These are phyloP conservation scores for Cyrtodaria siliqua DNA, from an alignment of 2,888 invertebrate species.

Conservation along the genomic window DNA sequence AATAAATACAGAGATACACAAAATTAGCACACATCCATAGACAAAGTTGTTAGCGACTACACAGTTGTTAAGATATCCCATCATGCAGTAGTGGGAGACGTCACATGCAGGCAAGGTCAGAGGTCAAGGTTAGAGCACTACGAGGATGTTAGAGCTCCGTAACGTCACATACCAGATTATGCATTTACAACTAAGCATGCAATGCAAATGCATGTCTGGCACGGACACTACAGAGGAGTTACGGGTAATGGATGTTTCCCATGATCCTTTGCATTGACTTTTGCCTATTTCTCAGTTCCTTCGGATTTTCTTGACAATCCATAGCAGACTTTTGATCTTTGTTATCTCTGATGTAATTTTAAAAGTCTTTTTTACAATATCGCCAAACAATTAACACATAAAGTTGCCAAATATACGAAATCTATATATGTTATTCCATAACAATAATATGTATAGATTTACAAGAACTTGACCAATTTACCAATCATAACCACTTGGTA, in stretches of 20 bases:
- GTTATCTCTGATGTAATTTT: too few species aligned
- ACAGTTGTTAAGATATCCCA: constrained; percentile 28
- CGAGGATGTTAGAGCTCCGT: constrained; percentile 52
- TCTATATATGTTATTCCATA: too few species aligned
- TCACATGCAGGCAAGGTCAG: constrained; percentile 36
- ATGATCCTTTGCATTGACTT: constrained; percentile 2
- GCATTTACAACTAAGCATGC: constrained; percentile 95
- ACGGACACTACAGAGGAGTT: constrained; percentile 88
- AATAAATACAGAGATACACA: too few species aligned
- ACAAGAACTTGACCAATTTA: too few species aligned
- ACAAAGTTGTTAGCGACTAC: constrained; percentile 3
- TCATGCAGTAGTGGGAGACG: constrained; percentile 38
- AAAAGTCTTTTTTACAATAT: too few species aligned
- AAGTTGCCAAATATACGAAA: too few species aligned
- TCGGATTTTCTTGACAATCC: too few species aligned
- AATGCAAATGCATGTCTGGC: constrained; percentile 99
- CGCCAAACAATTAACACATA: too few species aligned
- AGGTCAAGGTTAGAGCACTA: constrained; percentile 46
- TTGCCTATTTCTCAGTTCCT: neutral
- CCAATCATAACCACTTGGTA: too few species aligned
- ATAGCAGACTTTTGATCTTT: too few species aligned
- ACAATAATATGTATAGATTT: too few species aligned
- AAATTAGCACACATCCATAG: too few species aligned
- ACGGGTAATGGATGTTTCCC: constrained; percentile 9
- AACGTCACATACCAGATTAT: constrained; percentile 93